phyloP scores from a whole-genome alignment of 2,888 invertebrate genomes.

The Microctonus hyperodae region DNA sequence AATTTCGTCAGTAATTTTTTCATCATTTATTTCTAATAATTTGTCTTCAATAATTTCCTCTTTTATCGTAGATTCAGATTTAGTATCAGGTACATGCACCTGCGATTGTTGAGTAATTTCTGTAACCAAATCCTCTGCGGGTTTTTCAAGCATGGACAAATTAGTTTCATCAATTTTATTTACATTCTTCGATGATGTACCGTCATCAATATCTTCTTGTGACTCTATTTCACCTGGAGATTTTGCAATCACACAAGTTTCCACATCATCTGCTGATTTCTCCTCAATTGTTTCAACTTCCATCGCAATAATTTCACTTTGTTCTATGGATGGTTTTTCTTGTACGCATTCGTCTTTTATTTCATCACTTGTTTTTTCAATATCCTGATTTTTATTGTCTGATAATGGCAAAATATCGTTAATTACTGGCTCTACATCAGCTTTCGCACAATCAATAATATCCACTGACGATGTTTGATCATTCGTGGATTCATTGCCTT shows the following conservation, averaged over 20 bases:
- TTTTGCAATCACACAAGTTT: neutral
- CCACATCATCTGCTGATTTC: neutral
- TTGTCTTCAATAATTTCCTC: neutral
- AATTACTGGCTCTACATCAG: neutral
- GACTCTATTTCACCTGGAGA: constrained; percentile 19
- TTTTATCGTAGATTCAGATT: neutral
- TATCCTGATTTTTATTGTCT: neutral
- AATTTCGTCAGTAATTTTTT: neutral
- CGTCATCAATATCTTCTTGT: constrained; percentile 12
- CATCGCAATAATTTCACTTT: neutral
- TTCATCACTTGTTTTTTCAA: neutral
- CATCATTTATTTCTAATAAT: neutral
- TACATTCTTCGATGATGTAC: neutral
- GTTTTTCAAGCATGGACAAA: constrained; percentile 14
- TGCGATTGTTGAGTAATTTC: constrained; percentile 1
- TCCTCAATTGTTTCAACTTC: neutral
- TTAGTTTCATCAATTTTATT: constrained; percentile 25
- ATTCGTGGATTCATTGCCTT: neutral
- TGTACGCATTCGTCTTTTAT: neutral
- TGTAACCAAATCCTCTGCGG: neutral
- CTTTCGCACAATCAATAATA: neutral
- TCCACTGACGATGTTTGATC: neutral
- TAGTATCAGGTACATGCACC: neutral
- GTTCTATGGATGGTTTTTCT: neutral
- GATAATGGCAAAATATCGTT: neutral